A percentile compares a stretch with the other conserved stretches of the same genome.
Conservation (phyloP, 2,797 vertebrate species). For the Coreius guichenoti region DNA sequence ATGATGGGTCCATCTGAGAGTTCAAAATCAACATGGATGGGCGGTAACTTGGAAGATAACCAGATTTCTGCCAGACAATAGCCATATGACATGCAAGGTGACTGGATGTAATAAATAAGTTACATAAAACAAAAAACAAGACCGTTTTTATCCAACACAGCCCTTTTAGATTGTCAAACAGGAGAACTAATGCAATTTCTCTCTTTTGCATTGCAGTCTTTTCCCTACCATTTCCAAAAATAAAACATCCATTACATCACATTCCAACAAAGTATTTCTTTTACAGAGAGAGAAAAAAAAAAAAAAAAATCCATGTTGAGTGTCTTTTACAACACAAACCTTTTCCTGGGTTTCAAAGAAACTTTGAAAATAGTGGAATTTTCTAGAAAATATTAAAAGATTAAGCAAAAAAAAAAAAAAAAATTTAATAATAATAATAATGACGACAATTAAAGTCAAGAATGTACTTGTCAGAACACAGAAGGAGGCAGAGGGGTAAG, state of each 20-base stretch:
- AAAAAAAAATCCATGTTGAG: no score
- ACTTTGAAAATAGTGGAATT: no score
- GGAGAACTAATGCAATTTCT: not conserved
- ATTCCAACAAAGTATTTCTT: not conserved
- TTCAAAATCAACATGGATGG: not conserved
- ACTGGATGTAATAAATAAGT: not conserved
- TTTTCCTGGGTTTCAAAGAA: no score
- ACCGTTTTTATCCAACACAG: not conserved
- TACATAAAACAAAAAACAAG: not conserved
- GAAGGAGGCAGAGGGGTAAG: no score
- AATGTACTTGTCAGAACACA: no score
- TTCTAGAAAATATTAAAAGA: no score
- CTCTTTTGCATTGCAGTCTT: not conserved
- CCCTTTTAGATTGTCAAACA: not conserved
- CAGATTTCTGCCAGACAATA: not conserved
- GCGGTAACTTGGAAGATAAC: not conserved
- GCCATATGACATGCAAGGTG: not conserved
- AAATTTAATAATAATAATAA: no score
- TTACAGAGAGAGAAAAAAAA: not conserved
- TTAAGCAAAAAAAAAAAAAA: no score
- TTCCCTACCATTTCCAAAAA: not conserved
- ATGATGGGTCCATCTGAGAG: not conserved
- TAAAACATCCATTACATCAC: not conserved
- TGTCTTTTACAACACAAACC: no score
- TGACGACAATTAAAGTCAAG: no score